These are phyloP conservation scores for Stramonita haemastoma DNA, from an alignment of 2,888 invertebrate genomes.

Conservation along the genomic window DNA sequence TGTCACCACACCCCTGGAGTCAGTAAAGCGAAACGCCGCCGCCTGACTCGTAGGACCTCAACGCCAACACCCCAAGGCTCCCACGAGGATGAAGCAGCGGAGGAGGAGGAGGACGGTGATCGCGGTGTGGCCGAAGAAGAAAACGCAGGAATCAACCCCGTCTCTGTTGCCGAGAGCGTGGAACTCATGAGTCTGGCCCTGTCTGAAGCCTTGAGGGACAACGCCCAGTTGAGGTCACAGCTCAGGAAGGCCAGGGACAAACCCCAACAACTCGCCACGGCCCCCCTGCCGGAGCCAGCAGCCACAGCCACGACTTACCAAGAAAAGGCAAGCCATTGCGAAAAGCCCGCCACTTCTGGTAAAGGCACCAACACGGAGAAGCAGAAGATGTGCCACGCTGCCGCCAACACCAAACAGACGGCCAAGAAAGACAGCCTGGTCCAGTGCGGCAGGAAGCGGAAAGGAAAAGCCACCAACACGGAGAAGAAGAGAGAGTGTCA, in stretches of 20 bases:
- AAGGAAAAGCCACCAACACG: constrained; percentile 11
- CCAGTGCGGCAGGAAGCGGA: constrained; percentile 18
- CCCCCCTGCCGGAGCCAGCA: too few species aligned
- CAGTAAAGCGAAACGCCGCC: constrained; percentile 4
- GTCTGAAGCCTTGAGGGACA: constrained; percentile 17
- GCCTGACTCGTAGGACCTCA: not conserved
- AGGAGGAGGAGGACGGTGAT: not conserved
- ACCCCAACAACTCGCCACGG: too few species aligned
- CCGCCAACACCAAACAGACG: not conserved
- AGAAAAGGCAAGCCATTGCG: constrained; percentile 18
- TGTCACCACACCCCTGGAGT: not conserved
- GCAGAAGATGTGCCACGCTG: constrained; percentile 10
- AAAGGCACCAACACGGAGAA: constrained; percentile 30
- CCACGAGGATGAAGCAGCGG: not conserved
- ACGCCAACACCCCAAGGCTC: not conserved
- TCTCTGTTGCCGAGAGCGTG: not conserved
- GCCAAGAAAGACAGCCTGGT: constrained; percentile 26
- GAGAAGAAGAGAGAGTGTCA: not conserved
- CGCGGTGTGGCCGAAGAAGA: too few species aligned
- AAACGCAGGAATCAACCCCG: too few species aligned
- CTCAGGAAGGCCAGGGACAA: not conserved
- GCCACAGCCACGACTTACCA: not conserved
- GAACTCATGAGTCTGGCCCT: constrained; percentile 29
- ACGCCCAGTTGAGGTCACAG: constrained; percentile 8
- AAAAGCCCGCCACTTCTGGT: not conserved